Evolutionary conservation across 1,140 invertebrate genomes (phyloP).

Genomic region (Brachystomella parvula): DNA sequence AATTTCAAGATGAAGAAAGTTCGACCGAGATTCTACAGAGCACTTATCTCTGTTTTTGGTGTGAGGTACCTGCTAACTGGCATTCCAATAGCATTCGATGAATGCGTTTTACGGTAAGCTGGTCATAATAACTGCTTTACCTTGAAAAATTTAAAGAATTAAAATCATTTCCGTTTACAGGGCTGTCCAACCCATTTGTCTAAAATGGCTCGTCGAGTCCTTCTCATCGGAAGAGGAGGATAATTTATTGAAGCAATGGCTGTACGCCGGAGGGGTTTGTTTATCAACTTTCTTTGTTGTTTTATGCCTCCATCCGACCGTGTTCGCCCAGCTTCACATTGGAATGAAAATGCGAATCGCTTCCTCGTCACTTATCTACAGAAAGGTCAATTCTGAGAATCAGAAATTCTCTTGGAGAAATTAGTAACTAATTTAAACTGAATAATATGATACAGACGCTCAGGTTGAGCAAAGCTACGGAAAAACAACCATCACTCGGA

Average conservation of each 20-base stretch:
- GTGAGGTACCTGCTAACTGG: constrained; percentile 41
- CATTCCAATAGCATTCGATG: constrained; percentile 5
- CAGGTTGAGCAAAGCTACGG: constrained; percentile 39
- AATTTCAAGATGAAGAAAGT: constrained; percentile 40
- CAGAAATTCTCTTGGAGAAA: background rate
- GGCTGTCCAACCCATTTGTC: constrained; percentile 28
- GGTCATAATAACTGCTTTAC: background rate
- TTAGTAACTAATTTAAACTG: background rate
- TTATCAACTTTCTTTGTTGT: constrained; percentile 23
- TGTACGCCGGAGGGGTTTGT: constrained; percentile 28
- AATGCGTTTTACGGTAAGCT: constrained; percentile 24
- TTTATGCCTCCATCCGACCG: constrained; percentile 27
- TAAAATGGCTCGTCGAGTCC: constrained; percentile 26
- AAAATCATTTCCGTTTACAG: constrained; percentile 17
- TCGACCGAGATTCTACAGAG: constrained; percentile 45
- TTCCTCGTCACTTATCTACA: constrained; percentile 68
- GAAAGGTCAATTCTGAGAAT: constrained; percentile 56
- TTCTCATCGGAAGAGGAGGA: constrained; percentile 23
- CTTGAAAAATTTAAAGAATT: background rate
- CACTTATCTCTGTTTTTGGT: constrained; percentile 46
- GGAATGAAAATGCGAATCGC: constrained; percentile 72
- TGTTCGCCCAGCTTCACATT: constrained; percentile 47
- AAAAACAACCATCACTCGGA: constrained; percentile 49
- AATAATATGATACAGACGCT: constrained; percentile 44
- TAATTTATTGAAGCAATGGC: constrained; percentile 14